A percentile compares a stretch with the other conserved stretches of the same genome.
Conservation (phyloP, 2,888 invertebrate species). For the Ramazzottius varieornatus region DNA sequence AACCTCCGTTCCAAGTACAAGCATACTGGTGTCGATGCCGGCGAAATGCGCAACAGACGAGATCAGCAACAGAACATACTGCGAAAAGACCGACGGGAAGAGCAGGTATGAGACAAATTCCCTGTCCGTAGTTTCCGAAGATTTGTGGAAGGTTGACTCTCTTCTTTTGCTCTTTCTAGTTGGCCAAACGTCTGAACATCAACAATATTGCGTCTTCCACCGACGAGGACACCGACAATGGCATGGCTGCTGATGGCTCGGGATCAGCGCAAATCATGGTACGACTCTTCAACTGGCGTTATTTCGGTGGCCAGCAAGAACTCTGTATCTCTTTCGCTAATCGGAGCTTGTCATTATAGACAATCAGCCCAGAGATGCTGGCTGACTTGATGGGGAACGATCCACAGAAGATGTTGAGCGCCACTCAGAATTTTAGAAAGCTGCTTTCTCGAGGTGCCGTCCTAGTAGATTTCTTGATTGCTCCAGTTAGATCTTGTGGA, state of each 20-base stretch:
- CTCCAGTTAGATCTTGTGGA: no score
- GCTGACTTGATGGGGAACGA: not conserved
- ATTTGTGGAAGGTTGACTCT: not conserved
- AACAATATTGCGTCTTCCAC: not conserved
- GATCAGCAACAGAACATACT: slow-evolving; percentile 90
- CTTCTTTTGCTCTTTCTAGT: not conserved
- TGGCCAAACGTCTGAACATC: slow-evolving; percentile 7
- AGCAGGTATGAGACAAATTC: slow-evolving; percentile 41
- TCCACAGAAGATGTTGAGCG: slow-evolving; percentile 29
- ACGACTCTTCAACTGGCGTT: not conserved
- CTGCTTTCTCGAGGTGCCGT: slow-evolving; percentile 41
- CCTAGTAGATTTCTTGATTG: not conserved
- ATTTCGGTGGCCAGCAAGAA: no score
- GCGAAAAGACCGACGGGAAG: slow-evolving; percentile 77
- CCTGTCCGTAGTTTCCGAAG: slow-evolving; percentile 4
- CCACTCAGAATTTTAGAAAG: slow-evolving; percentile 76
- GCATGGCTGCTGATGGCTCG: not conserved
- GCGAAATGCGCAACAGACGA: slow-evolving; percentile 61
- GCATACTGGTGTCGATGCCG: slow-evolving; percentile 67
- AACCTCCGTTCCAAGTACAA: slow-evolving; percentile 48
- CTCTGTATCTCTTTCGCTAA: not conserved
- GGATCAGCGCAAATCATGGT: not conserved
- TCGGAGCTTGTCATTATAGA: not conserved
- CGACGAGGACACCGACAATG: slow-evolving; percentile 6
- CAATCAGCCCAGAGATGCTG: not conserved